These are phyloP conservation scores for Melopsittacus undulatus DNA, from an alignment of 2,797 vertebrate genomes.

Conservation along the genomic window DNA sequence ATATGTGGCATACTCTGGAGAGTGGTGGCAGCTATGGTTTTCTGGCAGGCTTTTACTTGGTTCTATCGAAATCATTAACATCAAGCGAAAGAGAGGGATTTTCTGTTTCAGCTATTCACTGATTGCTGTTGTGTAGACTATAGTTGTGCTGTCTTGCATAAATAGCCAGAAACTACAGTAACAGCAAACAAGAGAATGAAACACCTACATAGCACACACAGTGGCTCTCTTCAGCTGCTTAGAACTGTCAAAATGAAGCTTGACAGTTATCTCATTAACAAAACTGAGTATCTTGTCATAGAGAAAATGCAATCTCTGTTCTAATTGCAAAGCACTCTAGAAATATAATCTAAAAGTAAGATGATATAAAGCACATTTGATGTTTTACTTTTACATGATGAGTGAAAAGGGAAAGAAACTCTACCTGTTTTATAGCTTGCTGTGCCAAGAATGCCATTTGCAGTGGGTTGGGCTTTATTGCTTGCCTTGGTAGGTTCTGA, in stretches of 20 bases:
- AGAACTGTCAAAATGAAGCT: neutral
- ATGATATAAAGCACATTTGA: neutral
- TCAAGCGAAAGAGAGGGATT: neutral
- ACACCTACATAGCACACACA: neutral
- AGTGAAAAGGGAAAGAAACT: neutral
- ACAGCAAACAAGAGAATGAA: neutral
- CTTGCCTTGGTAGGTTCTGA: constrained; percentile 72
- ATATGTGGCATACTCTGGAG: neutral
- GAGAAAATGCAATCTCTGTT: neutral
- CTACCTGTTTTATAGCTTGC: constrained; percentile 83
- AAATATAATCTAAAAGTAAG: neutral
- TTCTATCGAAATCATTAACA: neutral
- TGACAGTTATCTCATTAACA: neutral
- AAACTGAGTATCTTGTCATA: neutral
- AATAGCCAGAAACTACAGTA: neutral
- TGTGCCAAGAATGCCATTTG: constrained; percentile 81
- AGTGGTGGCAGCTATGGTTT: neutral
- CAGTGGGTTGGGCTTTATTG: constrained; percentile 73
- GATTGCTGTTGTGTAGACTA: neutral
- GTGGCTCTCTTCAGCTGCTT: neutral
- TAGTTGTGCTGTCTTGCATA: fast-evolving
- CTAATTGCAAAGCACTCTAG: neutral
- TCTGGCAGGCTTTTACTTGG: neutral
- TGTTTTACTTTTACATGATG: neutral
- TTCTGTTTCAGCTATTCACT: neutral